phyloP scores from a whole-genome alignment of 2,888 invertebrate genomes.

The Gryllus longicercus region DNA sequence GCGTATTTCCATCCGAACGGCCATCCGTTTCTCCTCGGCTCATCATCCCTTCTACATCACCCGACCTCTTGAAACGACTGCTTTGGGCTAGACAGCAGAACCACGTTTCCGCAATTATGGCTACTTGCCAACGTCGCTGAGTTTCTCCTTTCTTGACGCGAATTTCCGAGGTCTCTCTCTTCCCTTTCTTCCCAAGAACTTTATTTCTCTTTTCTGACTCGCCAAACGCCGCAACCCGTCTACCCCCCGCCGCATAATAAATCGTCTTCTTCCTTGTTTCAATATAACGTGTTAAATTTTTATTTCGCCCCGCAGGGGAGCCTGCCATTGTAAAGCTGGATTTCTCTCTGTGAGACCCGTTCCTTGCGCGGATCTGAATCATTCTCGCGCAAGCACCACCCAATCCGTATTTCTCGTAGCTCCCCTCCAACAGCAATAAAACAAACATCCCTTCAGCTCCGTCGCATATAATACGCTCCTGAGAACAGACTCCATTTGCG shows the following conservation, averaged over 20 bases:
- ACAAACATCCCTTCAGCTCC: background rate
- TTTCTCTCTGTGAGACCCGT: background rate
- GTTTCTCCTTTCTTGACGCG: background rate
- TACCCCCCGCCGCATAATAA: background rate
- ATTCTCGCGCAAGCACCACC: background rate
- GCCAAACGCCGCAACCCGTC: too few species aligned
- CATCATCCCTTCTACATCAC: too few species aligned
- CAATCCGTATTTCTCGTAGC: background rate
- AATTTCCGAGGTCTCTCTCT: background rate
- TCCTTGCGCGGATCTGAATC: background rate
- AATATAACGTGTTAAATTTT: constrained; percentile 6
- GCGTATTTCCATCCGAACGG: too few species aligned
- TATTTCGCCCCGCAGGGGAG: background rate
- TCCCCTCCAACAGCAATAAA: background rate
- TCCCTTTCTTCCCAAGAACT: background rate
- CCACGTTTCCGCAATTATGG: background rate
- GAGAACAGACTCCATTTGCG: background rate
- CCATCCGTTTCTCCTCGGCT: too few species aligned
- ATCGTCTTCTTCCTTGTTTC: background rate
- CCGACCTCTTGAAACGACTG: too few species aligned
- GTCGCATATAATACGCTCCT: background rate
- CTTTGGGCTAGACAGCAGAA: background rate
- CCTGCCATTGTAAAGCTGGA: too few species aligned
- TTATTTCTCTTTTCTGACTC: background rate
- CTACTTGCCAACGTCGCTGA: background rate